Evolutionary conservation across 2,888 invertebrate species (phyloP).

Genomic region (Tridacna gigas): DNA sequence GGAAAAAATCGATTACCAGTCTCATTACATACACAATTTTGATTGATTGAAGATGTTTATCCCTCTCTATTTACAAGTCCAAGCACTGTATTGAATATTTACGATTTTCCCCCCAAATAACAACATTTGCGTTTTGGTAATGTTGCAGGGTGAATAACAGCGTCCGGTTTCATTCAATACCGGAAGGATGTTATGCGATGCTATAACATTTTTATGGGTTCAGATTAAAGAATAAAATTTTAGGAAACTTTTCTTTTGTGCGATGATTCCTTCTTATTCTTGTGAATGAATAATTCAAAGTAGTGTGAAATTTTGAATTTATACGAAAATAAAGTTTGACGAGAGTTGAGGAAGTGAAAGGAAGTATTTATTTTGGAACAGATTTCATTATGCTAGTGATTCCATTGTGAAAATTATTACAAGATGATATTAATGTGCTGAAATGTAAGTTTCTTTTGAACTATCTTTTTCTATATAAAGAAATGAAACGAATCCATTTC

Average conservation of each 20-base stretch:
- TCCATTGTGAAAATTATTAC: too few species aligned
- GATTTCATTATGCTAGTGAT: too few species aligned
- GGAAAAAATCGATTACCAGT: conserved; percentile 10
- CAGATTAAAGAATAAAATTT: background rate
- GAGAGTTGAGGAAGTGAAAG: too few species aligned
- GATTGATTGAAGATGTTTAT: conserved; percentile 28
- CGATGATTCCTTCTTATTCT: too few species aligned
- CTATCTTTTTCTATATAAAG: too few species aligned
- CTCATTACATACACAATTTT: conserved; percentile 15
- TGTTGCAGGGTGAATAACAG: background rate
- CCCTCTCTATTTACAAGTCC: conserved; percentile 2
- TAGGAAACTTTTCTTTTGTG: background rate
- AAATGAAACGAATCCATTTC: too few species aligned
- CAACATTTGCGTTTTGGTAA: conserved; percentile 3
- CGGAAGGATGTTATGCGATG: background rate
- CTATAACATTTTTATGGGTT: background rate
- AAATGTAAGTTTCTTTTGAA: background rate
- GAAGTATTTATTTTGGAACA: too few species aligned
- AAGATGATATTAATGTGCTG: background rate
- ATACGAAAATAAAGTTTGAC: too few species aligned
- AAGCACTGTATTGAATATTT: conserved; percentile 11
- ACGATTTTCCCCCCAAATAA: conserved; percentile 8
- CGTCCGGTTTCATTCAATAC: background rate
- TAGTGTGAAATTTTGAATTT: too few species aligned
- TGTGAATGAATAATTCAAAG: too few species aligned